Evolutionary conservation across 2,888 invertebrate species (phyloP).

Genomic region (Dasypolia templi): DNA sequence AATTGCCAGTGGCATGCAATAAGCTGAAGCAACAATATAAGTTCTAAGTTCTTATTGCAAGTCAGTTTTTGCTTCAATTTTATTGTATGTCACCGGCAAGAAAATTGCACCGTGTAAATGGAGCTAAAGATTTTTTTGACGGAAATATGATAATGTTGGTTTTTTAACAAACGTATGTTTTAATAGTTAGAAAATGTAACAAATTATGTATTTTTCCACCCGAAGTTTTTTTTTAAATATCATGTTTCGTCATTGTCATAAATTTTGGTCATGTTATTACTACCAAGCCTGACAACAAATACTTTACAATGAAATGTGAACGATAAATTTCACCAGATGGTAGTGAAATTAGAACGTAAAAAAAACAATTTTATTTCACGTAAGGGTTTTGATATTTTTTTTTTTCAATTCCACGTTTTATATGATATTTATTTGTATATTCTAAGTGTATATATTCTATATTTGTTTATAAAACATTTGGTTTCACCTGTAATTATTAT

Average conservation of each 20-base stretch:
- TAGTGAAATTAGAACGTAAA: constrained; percentile 41
- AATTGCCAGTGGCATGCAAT: too few species aligned
- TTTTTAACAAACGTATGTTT: constrained; percentile 5
- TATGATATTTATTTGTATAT: constrained; percentile 60
- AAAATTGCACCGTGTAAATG: neutral
- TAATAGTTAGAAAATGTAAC: neutral
- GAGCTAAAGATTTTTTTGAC: neutral
- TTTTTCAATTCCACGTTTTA: constrained; percentile 58
- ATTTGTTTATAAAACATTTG: constrained; percentile 58
- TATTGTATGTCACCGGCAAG: neutral
- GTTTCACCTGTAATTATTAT: constrained; percentile 40
- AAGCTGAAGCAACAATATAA: neutral
- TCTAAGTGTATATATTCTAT: too few species aligned
- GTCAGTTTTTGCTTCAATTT: neutral
- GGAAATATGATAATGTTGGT: constrained; percentile 11
- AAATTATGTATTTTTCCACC: neutral
- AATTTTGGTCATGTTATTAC: constrained; percentile 47
- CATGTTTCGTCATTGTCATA: constrained; percentile 7
- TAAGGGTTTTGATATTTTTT: constrained; percentile 54
- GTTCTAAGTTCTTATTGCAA: neutral
- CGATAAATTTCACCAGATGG: constrained; percentile 43
- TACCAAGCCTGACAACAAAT: constrained; percentile 11
- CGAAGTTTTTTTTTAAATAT: neutral
- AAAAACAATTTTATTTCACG: constrained; percentile 30
- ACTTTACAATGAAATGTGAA: constrained; percentile 29